Evolutionary conservation across 2,888 invertebrate genomes (phyloP).

Genomic region (Drosophila ochracea): DNA sequence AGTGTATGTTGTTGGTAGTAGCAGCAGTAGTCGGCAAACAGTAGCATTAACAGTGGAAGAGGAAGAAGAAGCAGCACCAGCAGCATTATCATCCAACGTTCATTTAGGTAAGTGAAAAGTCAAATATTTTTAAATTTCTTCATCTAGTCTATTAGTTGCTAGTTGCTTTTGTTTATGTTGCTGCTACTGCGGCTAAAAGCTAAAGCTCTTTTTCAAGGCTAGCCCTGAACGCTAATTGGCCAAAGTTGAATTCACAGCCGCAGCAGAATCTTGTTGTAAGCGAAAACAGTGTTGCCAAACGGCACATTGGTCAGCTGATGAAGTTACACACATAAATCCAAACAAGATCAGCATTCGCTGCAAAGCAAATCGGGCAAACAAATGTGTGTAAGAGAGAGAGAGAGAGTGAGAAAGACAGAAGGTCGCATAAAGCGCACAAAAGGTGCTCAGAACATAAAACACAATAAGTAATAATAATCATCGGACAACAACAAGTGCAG

Average conservation of each 20-base stretch:
- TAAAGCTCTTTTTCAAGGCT: slow-evolving; percentile 48
- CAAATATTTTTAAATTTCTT: slow-evolving; percentile 9
- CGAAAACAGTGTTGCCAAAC: slow-evolving; percentile 57
- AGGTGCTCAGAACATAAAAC: slow-evolving; percentile 10
- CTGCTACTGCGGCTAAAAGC: not conserved
- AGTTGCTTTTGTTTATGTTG: slow-evolving; percentile 5
- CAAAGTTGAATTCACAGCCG: slow-evolving; percentile 33
- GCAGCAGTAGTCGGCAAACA: slow-evolving; percentile 76
- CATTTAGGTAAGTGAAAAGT: slow-evolving; percentile 69
- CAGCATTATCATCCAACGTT: slow-evolving; percentile 74
- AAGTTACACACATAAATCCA: slow-evolving; percentile 47
- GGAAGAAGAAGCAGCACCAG: slow-evolving; percentile 58
- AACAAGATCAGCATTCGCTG: slow-evolving; percentile 24
- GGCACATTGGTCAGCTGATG: slow-evolving; percentile 60
- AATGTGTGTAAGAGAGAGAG: not conserved
- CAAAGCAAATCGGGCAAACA: slow-evolving; percentile 12
- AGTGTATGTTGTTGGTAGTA: slow-evolving; percentile 82
- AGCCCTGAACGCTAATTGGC: slow-evolving; percentile 46
- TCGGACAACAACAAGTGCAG: slow-evolving; percentile 26
- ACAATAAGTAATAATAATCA: slow-evolving; percentile 6
- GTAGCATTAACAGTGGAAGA: slow-evolving; percentile 68
- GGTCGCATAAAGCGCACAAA: not conserved
- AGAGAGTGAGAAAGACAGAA: not conserved
- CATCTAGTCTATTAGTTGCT: not conserved
- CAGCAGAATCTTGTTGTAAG: slow-evolving; percentile 57